Conservation (phyloP, 2,113 vertebrate species). For the Bubo bubo region DNA sequence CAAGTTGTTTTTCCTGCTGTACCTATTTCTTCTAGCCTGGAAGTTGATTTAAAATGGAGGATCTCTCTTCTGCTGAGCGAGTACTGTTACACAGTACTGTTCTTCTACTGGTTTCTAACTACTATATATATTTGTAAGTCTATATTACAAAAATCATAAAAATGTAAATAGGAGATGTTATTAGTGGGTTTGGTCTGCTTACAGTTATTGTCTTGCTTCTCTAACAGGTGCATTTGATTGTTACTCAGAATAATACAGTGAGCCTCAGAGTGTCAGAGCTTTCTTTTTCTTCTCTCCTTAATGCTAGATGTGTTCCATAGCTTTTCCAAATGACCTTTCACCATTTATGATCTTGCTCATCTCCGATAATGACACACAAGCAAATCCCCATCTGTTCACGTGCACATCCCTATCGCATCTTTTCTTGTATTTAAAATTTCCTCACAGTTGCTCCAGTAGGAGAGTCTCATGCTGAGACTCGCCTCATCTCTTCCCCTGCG, state of each 20-base stretch:
- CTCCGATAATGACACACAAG: background rate
- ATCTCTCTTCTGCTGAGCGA: background rate
- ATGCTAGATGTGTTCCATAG: background rate
- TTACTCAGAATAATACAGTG: background rate
- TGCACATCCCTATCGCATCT: background rate
- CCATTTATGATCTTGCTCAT: background rate
- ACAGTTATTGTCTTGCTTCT: background rate
- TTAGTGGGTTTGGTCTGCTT: background rate
- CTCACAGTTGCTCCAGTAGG: background rate
- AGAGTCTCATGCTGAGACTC: background rate
- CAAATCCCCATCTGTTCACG: constrained; percentile 30
- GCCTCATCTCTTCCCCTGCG: background rate
- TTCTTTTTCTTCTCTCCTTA: background rate
- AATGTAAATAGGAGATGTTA: background rate
- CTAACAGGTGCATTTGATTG: constrained; percentile 6
- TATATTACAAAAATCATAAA: background rate
- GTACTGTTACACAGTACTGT: background rate
- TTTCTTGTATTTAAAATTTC: background rate
- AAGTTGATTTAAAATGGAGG: background rate
- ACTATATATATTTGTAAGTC: background rate
- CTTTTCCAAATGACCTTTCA: constrained; percentile 41
- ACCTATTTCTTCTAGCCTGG: background rate
- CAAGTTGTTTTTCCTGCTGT: background rate
- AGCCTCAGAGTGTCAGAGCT: background rate
- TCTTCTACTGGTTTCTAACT: background rate